phyloP scores from a whole-genome alignment of 35 echinoderm and acorn worm genomes.

The Ophiothrix spiculata region DNA sequence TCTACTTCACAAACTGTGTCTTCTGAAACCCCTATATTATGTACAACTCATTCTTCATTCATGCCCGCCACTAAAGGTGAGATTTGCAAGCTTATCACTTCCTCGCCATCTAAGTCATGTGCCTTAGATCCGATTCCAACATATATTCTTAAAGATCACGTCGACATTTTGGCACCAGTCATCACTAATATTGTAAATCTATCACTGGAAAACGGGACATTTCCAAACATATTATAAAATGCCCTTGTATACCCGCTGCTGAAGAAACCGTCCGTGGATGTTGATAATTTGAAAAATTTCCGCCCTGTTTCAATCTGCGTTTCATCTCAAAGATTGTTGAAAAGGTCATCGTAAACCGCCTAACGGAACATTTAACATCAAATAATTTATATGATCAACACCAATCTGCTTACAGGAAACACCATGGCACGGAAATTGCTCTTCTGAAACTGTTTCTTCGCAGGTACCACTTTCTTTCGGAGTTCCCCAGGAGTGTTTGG shows the following conservation, averaged over 20 bases:
- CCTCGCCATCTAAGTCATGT: slow-evolving; percentile 23
- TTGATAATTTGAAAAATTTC: slow-evolving; percentile 30
- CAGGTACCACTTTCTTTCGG: no score
- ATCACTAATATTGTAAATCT: slow-evolving; percentile 36
- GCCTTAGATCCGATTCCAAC: slow-evolving; percentile 22
- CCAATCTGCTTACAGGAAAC: slow-evolving; percentile 47
- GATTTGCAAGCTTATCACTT: neutral
- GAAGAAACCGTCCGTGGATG: slow-evolving; percentile 23
- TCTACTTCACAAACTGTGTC: neutral
- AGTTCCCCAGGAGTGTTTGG: no score
- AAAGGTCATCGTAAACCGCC: neutral
- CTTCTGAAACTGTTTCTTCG: no score
- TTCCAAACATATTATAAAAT: slow-evolving; percentile 6
- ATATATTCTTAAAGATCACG: slow-evolving; percentile 12
- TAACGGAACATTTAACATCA: slow-evolving; percentile 17
- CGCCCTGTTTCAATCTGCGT: slow-evolving; percentile 48
- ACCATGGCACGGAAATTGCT: slow-evolving; percentile 34
- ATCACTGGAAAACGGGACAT: slow-evolving; percentile 20
- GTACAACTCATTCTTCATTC: neutral
- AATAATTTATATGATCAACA: slow-evolving; percentile 51
- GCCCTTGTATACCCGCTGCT: slow-evolving; percentile 9
- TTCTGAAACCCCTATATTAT: neutral
- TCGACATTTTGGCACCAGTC: neutral
- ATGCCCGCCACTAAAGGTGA: neutral
- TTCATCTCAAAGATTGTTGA: slow-evolving; percentile 33